Base-by-base conservation (phyloP, 2,888 invertebrate genomes). In the Hesperia comma region DNA sequence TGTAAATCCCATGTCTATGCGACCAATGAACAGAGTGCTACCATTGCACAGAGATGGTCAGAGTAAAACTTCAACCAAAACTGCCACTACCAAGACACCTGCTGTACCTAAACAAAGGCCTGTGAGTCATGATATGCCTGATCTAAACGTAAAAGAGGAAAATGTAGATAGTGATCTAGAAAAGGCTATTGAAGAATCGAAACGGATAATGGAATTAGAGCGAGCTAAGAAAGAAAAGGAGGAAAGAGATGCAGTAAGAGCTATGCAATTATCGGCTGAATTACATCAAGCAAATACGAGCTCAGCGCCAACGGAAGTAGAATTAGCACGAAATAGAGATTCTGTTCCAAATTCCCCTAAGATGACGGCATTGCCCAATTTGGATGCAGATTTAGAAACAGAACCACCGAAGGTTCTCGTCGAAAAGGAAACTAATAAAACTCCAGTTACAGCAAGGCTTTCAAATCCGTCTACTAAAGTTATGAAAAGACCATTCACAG, bases 21-120 rank as follows among this genome's bases (percentile, higher is more conserved):
- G 96, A 68, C 96, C 96, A 51, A 96, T 96, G 93, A 96, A 96
- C 79, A 93, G 96, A 70, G 96, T 96, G 1, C 79, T 96, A 61
- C 96, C 96, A 10, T 95, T 96, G 93, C 96, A 96, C 76, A 95
- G 96, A 70, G 94, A 94, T 63, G 93, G 93, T 8, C 93, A 94
- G 74, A 94, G 94, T 75, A 93, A 93, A 53, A 78, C 85, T 68
- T 82, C 87, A 17, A 64, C 84, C 15, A 92, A 90, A 70, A 80
- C 83, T n/a, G 76, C 84, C 8, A 72, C 72, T 21, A 78, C 81
- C 7, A 91, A 87, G 79, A 77, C 85, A 37, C 73, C 80, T 43
- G 63, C 83, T 63, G 84, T 78, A 32, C 83, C 84, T 33, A 88
- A 83, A 73, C 87, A 85, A 72, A 85, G 88, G 70, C 84, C 87